Conservation (phyloP, 1,140 invertebrate species). For the Pogonognathellus flavescens region DNA sequence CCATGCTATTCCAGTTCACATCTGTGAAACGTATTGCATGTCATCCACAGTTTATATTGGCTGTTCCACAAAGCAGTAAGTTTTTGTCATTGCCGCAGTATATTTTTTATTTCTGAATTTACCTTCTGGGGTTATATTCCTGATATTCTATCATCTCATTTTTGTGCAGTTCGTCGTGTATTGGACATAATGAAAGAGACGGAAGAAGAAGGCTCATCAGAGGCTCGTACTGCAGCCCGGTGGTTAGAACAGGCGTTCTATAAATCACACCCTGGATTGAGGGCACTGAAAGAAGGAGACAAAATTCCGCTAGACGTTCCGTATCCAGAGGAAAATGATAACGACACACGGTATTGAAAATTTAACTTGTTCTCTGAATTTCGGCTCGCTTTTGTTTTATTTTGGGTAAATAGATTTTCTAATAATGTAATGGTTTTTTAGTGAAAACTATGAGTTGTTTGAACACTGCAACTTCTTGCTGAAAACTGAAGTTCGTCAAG, state of each 20-base stretch:
- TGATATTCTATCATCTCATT: no score
- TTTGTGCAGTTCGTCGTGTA: background rate
- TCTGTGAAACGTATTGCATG: slow-evolving; percentile 55
- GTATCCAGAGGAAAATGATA: slow-evolving; percentile 39
- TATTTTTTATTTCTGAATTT: no score
- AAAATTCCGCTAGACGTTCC: slow-evolving; percentile 38
- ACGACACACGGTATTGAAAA: background rate
- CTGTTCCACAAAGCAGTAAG: slow-evolving; percentile 59
- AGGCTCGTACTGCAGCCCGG: slow-evolving; percentile 50
- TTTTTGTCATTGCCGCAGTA: background rate
- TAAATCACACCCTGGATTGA: slow-evolving; percentile 54
- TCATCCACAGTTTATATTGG: slow-evolving; percentile 60
- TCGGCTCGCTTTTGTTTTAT: no score
- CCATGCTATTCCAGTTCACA: slow-evolving; percentile 54
- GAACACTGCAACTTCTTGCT: slow-evolving; percentile 63
- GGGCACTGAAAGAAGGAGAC: slow-evolving; percentile 39
- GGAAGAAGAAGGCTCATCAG: slow-evolving; percentile 32
- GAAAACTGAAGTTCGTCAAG: slow-evolving; percentile 11
- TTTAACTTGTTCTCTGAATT: background rate
- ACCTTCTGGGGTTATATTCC: no score
- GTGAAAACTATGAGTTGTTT: slow-evolving; percentile 61
- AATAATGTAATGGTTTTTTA: no score
- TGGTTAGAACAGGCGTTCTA: slow-evolving; percentile 59
- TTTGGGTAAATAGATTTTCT: background rate
- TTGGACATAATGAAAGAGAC: slow-evolving; percentile 57